These are phyloP conservation scores for Pristionchus exspectatus DNA, from an alignment of 2,888 invertebrate species.

Conservation along the genomic window DNA sequence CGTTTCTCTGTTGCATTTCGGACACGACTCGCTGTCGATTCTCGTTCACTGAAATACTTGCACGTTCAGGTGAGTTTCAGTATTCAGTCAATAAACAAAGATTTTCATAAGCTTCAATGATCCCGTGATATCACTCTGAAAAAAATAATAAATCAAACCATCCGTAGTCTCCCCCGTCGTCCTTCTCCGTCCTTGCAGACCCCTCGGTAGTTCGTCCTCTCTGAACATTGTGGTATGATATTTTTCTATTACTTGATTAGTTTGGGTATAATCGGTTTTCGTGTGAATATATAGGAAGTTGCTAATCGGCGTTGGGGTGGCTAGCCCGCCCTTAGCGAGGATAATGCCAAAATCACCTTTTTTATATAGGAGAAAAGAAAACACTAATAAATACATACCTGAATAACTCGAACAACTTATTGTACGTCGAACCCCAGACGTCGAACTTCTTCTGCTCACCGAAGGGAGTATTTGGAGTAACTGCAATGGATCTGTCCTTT, in stretches of 20 bases:
- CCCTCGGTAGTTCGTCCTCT: conserved; percentile 37
- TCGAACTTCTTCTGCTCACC: conserved; percentile 45
- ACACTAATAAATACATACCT: no score
- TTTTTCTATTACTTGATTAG: no score
- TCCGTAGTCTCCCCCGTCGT: neutral
- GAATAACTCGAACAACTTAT: conserved; percentile 46
- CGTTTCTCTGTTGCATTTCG: conserved; percentile 27
- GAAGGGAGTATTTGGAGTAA: neutral
- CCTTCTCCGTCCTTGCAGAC: neutral
- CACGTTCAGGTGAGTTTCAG: neutral
- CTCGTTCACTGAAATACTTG: conserved; percentile 4
- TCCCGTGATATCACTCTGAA: no score
- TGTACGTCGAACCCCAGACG: conserved; percentile 54
- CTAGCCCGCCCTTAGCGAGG: no score
- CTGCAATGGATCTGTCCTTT: no score
- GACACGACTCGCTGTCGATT: conserved; percentile 21
- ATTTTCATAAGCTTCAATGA: neutral
- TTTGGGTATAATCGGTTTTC: no score
- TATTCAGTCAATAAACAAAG: neutral
- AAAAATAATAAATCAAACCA: neutral
- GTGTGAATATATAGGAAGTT: no score
- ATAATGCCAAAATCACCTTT: no score
- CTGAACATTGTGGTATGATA: neutral
- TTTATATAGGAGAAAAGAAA: no score
- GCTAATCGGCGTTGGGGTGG: no score